Percentiles rank a stretch among this genome's conserved stretches.
Conservation (phyloP, 1,140 invertebrate genomes). For the Phocides pigmalion region DNA sequence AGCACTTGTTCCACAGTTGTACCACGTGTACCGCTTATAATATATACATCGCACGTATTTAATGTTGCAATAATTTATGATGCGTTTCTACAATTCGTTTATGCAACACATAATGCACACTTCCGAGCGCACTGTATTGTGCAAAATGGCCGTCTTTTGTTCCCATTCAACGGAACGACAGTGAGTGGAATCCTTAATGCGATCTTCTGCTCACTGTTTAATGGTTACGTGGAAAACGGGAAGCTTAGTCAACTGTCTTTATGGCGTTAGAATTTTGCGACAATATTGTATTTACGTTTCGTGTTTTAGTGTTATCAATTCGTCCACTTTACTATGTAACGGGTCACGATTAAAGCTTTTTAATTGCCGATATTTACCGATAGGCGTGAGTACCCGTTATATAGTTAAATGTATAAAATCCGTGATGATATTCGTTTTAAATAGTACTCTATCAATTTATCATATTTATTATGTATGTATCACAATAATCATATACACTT, state of each 20-base stretch:
- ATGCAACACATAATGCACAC: not conserved
- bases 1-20: too few species aligned
- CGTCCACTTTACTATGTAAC: constrained; percentile 5
- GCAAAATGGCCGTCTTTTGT: not conserved
- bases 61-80: too few species aligned
- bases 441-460: too few species aligned
- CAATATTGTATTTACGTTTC: constrained; percentile 8
- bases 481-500: too few species aligned
- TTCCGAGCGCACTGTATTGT: constrained; percentile 9
- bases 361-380: too few species aligned
- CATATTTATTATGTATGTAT: too few species aligned
- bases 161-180: not conserved
- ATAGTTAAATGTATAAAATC: too few species aligned
- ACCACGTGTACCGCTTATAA: too few species aligned
- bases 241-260: constrained; percentile 6
- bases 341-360: too few species aligned
- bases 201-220: constrained; percentile 4
- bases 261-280: constrained; percentile 6
- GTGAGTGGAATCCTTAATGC: constrained; percentile 12
- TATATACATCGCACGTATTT: too few species aligned
- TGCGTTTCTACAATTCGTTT: not conserved
- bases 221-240: constrained; percentile 22
- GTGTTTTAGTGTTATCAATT: not conserved
- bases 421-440: too few species aligned
- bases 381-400: too few species aligned